Base-by-base conservation (phyloP, 92 coral and sea anemone species). In the Siderastrea siderea region DNA sequence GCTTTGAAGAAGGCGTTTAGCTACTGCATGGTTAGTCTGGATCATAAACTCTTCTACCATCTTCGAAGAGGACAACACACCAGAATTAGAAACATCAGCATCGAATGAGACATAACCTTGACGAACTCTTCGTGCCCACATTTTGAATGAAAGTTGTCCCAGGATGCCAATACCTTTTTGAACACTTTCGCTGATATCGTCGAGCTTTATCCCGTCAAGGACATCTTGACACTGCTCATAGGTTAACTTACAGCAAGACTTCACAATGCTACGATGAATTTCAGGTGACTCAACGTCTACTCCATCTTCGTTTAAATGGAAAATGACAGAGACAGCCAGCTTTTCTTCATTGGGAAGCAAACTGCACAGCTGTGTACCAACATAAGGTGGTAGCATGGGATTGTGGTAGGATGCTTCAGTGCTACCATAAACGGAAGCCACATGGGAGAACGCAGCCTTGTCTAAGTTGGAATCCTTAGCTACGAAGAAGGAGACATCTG, bases 31-130 rank as follows among this genome's bases (percentile, higher is more conserved):
- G 90, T 97, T 95, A 1, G 98, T 81, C 72, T 90, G 81, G 15
- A 93, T 80, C 99, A 97, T 95, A 1, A 97, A 73, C 60, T 97
- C 98, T 65, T 97, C 98, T 1, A 97, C 94, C 47, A 95, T 93
- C 73, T 87, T 88, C 3, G 86, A 85, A 4, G 98, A 78, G 6
- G 86, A 71, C 68, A 70, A 55, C 58, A 71, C 88, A 81, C 77
- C 70, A 63, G 75, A 10, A 8, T 91, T 76, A 7, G 57, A 11
- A 13, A 80, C 54, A 51, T 71, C 86, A 13, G 87, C 59, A 66
- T 84, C 82, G 9, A 69, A 9, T 5, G 74, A 4, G 65, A 88
- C 71, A 85, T 84, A 92, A 15, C 95, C 95, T 38, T 75, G 84
- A 46, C 99, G 93, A 48, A 93, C 91, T 71, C 98, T 93, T 72